Percentiles rank a stretch among this genome's conserved stretches.
Conservation (phyloP, 2,888 invertebrate species). For the Laothoe populi region DNA sequence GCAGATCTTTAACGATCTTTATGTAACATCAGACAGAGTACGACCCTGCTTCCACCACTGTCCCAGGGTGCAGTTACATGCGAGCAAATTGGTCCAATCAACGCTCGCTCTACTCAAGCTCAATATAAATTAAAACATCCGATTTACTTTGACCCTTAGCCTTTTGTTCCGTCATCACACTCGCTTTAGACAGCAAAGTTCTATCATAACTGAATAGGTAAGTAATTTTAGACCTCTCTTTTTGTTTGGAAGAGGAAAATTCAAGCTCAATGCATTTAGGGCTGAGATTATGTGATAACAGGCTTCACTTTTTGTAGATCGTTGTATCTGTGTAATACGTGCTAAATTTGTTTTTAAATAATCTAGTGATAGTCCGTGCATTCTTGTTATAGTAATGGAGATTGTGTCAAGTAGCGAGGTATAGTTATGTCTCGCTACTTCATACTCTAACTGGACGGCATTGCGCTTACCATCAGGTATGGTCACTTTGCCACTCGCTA, state of each 20-base stretch:
- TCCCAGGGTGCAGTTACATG: slow-evolving; percentile 12
- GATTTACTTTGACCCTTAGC: neutral
- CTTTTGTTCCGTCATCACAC: neutral
- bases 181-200: neutral
- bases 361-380: too few species aligned
- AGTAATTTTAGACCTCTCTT: slow-evolving; percentile 5
- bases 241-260: neutral
- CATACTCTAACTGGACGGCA: too few species aligned
- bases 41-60: too few species aligned
- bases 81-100: slow-evolving; percentile 19
- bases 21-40: neutral
- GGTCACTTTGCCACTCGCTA: too few species aligned
- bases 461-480: too few species aligned
- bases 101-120: neutral
- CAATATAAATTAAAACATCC: slow-evolving; percentile 8
- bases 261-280: neutral
- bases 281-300: neutral
- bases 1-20: neutral
- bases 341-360: too few species aligned
- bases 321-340: too few species aligned
- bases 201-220: neutral
- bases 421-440: too few species aligned
- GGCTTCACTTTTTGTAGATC: too few species aligned
- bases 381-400: too few species aligned
- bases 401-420: too few species aligned